phyloP scores from a whole-genome alignment of 2,888 invertebrate species.

The Trissolcus brochymenae region DNA sequence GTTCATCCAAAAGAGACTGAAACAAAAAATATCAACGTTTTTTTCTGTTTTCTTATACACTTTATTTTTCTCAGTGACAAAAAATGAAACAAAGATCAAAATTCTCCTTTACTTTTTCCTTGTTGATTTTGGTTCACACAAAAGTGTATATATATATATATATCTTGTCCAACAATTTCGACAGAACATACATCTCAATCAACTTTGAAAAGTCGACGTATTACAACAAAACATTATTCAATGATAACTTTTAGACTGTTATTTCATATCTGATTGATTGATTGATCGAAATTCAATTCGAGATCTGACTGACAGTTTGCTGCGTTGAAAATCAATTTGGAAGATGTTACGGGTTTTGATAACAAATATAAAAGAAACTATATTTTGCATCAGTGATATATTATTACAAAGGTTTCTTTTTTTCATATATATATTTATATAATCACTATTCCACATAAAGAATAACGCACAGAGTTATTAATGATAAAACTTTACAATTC shows the following conservation, averaged over 20 bases:
- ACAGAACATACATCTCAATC: too few relatives aligned
- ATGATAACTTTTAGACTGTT: too few relatives aligned
- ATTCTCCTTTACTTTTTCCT: too few relatives aligned
- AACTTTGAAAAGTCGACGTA: too few relatives aligned
- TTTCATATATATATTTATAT: background rate
- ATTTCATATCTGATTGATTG: too few relatives aligned
- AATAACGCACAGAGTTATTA: conserved; percentile 3
- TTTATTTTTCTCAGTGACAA: conserved; percentile 39
- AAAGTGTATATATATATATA: too few relatives aligned
- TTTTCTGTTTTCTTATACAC: conserved; percentile 38
- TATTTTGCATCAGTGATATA: conserved; percentile 23
- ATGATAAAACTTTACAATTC: background rate
- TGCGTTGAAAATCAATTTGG: conserved; percentile 21
- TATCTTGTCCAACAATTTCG: too few relatives aligned
- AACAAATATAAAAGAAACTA: conserved; percentile 50
- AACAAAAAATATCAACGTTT: conserved; percentile 61
- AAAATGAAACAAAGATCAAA: conserved; percentile 50
- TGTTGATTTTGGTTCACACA: too few relatives aligned
- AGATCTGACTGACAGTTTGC: too few relatives aligned
- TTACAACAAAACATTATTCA: too few relatives aligned
- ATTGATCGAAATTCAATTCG: too few relatives aligned
- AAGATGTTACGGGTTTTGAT: background rate
- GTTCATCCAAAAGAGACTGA: conserved; percentile 83
- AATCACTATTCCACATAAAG: background rate
- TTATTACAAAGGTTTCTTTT: background rate